phyloP scores from a whole-genome alignment of 2,888 invertebrate species.

The Hemistola chrysoprasaria region DNA sequence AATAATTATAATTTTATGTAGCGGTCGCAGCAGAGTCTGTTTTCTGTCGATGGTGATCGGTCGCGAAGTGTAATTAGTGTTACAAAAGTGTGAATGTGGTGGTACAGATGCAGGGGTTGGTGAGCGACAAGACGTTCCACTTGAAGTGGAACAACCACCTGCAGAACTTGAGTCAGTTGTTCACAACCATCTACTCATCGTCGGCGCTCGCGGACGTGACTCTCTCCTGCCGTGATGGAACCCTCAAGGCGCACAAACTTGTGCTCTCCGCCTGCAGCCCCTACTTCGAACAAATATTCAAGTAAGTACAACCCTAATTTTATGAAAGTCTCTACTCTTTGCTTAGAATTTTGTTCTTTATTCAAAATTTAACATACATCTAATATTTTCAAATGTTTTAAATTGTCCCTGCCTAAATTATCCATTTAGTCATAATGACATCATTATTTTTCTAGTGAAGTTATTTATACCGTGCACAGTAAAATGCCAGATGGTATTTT shows the following conservation, averaged over 20 bases:
- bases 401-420: slow-evolving; percentile 37
- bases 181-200: slow-evolving; percentile 86
- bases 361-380: slow-evolving; percentile 15
- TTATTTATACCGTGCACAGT: slow-evolving; percentile 58
- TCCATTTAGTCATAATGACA: slow-evolving; percentile 65
- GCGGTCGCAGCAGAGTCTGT: slow-evolving; percentile 77
- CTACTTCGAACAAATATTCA: slow-evolving; percentile 89
- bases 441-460: slow-evolving; percentile 66
- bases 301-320: slow-evolving; percentile 53
- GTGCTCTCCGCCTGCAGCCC: slow-evolving; percentile 89
- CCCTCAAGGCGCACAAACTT: slow-evolving; percentile 86
- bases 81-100: slow-evolving; percentile 69
- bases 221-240: slow-evolving; percentile 87
- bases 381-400: slow-evolving; percentile 23
- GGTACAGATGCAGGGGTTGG: slow-evolving; percentile 81
- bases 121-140: slow-evolving; percentile 86
- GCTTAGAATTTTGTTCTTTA: slow-evolving; percentile 28
- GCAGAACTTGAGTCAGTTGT: slow-evolving; percentile 86
- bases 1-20: slow-evolving; percentile 83
- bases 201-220: slow-evolving; percentile 87
- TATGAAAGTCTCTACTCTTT: too few relatives aligned
- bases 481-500: slow-evolving; percentile 49
- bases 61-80: slow-evolving; percentile 68
- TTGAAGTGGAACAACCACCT: slow-evolving; percentile 88
- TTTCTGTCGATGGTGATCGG: slow-evolving; percentile 73